phyloP scores from a whole-genome alignment of 1,140 invertebrate genomes.

The Pseudachorutes palmiensis region DNA sequence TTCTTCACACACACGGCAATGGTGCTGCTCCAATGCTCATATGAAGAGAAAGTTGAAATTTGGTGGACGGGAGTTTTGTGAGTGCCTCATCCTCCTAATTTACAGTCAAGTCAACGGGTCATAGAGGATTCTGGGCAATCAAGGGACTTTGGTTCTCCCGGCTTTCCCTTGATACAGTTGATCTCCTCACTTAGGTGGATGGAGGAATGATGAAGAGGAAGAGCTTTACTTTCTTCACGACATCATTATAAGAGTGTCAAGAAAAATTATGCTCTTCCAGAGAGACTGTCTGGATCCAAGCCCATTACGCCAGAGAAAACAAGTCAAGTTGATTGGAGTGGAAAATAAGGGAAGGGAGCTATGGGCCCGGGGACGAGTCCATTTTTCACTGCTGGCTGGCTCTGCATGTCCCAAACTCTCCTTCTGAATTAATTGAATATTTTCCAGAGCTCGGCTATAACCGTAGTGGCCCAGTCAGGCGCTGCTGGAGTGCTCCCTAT shows the following conservation, averaged over 20 bases:
- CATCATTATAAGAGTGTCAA: slow-evolving; percentile 13
- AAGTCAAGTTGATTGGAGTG: slow-evolving; percentile 23
- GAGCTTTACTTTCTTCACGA: slow-evolving; percentile 9
- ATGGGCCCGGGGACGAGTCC: neutral
- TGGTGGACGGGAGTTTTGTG: too few relatives aligned
- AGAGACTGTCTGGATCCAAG: neutral
- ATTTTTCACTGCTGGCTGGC: neutral
- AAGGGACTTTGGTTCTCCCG: slow-evolving; percentile 10
- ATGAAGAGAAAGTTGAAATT: too few relatives aligned
- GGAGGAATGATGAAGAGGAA: slow-evolving; percentile 2
- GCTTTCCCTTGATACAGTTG: neutral
- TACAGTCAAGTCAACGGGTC: slow-evolving; percentile 11
- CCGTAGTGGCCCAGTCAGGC: too few relatives aligned
- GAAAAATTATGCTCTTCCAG: slow-evolving; percentile 7
- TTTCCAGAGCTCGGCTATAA: slow-evolving; percentile 2
- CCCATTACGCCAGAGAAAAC: slow-evolving; percentile 7
- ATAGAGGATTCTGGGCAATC: neutral
- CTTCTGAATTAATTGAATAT: neutral
- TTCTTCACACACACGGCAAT: too few relatives aligned
- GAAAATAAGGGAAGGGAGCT: slow-evolving; percentile 22
- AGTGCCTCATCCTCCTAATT: slow-evolving; percentile 6
- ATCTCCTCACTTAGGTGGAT: neutral
- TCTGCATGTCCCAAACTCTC: neutral
- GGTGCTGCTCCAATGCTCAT: too few relatives aligned
- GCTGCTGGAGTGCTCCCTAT: too few relatives aligned